Evolutionary conservation across 1,140 invertebrate genomes (phyloP), one percentile per base, ranked within the genome.

Genomic region (Grapholita molesta): DNA sequence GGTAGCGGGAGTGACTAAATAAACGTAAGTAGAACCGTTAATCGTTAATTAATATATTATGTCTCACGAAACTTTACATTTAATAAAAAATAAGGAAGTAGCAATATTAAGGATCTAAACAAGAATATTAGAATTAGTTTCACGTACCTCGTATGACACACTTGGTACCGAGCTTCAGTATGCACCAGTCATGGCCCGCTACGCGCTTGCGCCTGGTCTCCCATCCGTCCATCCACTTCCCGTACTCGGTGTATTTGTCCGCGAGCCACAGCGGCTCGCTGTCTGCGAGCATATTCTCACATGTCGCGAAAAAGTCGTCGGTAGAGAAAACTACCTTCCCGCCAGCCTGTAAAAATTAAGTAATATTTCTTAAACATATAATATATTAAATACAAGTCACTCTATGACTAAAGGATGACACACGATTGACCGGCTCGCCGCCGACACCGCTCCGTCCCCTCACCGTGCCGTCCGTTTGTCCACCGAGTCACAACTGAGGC

Each of bases 221-320:
- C 95, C 95, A 96, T 0, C 95, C 95, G 73, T 95, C 95, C 95
- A 95, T 95, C 94, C 94, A 95, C 81, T 95, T 95, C 0, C 95
- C 95, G 74, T 84, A 94, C 33, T 94, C 93, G 6, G 95, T 95
- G 74, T 93, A 95, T 48, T 93, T 90, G 3, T 93, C 93, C 15
- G 93, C 88, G 48, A 93, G 93, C 83, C 94, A 95, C 12, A 93
- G 80, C 0, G 95, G 92, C 9, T 93, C 93, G 2, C 83, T 79
- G n/a, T 93, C 89, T 67, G 89, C 88, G 23, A 95, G 79, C 79
- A 95, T 91, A 82, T 94, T 94, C 77, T 95, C 95, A 24, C 95
- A 95, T 32, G 88, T 84, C 2, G 94, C 95, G 83, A 95, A 95
- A 91, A 94, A 95, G 72, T 95, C 95, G 77, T 95, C 95, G 0